A percentile compares a stretch with the other conserved stretches of the same genome.
Evolutionary conservation across 2,888 invertebrate species (phyloP).

Genomic region (Cerceris ruficornis): DNA sequence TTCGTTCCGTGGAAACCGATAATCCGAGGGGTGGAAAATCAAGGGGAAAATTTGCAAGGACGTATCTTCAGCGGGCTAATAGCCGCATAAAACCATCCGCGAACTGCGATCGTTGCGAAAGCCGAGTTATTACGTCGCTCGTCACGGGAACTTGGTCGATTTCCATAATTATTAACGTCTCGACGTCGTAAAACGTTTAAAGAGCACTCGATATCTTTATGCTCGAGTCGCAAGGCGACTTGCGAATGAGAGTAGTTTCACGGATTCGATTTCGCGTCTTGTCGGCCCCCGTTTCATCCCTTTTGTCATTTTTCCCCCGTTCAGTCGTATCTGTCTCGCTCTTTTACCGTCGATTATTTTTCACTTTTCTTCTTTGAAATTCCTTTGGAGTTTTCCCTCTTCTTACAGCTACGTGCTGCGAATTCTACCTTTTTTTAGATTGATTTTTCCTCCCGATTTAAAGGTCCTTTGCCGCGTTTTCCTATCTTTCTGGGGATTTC

Average conservation of each 20-base stretch:
- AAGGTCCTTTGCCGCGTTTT: neutral
- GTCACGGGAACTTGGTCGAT: conserved; percentile 27
- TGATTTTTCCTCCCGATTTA: neutral
- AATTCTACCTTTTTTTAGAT: neutral
- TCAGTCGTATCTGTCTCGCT: no score
- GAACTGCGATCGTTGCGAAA: conserved; percentile 28
- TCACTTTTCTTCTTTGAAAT: no score
- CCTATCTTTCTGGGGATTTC: neutral
- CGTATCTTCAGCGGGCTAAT: conserved; percentile 5
- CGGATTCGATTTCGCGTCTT: no score
- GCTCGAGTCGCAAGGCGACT: neutral
- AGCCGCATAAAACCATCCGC: conserved; percentile 22
- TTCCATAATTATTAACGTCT: conserved; percentile 41
- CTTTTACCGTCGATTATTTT: no score
- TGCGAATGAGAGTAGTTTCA: no score
- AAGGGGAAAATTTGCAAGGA: conserved; percentile 11
- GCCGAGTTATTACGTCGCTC: conserved; percentile 24
- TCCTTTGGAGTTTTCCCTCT: no score
- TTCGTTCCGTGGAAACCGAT: conserved; percentile 26
- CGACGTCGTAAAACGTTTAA: conserved; percentile 13
- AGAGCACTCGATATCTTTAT: conserved; percentile 5
- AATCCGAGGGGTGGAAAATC: conserved; percentile 26
- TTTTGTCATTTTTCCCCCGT: no score
- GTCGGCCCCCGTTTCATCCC: no score
- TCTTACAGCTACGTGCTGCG: neutral